phyloP scores from a whole-genome alignment of 2,888 invertebrate species.

The Carcina quercana region DNA sequence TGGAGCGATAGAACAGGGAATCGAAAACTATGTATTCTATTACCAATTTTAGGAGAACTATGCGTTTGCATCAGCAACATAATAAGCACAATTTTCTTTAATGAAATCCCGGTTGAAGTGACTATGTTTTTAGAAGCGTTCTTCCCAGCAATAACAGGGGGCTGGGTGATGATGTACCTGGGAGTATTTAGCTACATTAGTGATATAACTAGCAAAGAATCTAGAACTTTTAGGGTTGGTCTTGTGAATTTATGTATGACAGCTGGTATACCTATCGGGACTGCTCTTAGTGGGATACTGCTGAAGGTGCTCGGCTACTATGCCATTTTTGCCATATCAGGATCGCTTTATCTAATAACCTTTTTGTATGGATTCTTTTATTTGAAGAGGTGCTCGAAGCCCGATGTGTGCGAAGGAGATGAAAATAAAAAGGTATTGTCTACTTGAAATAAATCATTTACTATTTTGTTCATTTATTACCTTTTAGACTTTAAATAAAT shows the following conservation, averaged over 20 bases:
- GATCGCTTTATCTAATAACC: conserved; percentile 49
- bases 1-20: conserved; percentile 76
- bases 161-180: conserved; percentile 69
- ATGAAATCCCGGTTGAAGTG: conserved; percentile 67
- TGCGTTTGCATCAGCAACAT: conserved; percentile 61
- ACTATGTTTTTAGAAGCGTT: conserved; percentile 69
- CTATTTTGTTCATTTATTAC: too few relatives aligned
- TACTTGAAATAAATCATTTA: too few relatives aligned
- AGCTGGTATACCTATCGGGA: conserved; percentile 72
- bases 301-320: conserved; percentile 54
- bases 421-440: conserved; percentile 42
- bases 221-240: conserved; percentile 75
- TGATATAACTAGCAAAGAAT: conserved; percentile 68
- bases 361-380: conserved; percentile 46
- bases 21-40: conserved; percentile 71
- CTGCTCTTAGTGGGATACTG: conserved; percentile 69
- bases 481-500: too few relatives aligned
- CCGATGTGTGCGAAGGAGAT: conserved; percentile 20
- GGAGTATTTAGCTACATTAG: conserved; percentile 78
- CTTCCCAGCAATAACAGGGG: conserved; percentile 70
- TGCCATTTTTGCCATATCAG: conserved; percentile 51
- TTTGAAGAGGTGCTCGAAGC: conserved; percentile 50
- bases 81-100: conserved; percentile 68
- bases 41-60: conserved; percentile 71
- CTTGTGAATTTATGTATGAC: conserved; percentile 75